Evolutionary conservation across 2,888 invertebrate species (phyloP).

Genomic region (Yponomeuta plumbellus): DNA sequence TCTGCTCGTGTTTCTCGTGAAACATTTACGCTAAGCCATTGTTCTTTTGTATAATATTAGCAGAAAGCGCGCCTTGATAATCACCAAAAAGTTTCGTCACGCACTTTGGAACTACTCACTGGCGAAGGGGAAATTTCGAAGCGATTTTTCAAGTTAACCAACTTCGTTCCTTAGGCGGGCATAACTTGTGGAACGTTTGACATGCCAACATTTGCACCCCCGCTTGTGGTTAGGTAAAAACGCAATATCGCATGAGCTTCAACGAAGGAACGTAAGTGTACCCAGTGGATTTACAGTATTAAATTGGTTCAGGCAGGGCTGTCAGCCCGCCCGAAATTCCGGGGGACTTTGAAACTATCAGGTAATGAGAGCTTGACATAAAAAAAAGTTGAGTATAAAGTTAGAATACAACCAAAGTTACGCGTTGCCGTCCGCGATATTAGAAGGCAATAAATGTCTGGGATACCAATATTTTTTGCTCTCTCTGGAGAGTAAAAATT

Average conservation of each 20-base stretch:
- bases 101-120: not conserved
- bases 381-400: not conserved
- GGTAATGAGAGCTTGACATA: conserved; percentile 8
- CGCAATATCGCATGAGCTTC: conserved; percentile 71
- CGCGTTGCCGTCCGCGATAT: not conserved
- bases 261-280: conserved; percentile 63
- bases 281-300: conserved; percentile 71
- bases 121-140: not conserved
- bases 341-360: conserved; percentile 5
- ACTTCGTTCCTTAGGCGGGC: not conserved
- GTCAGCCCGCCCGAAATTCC: conserved; percentile 33
- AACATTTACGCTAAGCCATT: not conserved
- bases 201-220: conserved; percentile 16
- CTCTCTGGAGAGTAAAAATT: not conserved
- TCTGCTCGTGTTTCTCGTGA: too few relatives aligned
- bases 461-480: not conserved
- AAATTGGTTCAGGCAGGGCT: conserved; percentile 67
- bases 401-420: not conserved
- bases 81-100: not conserved
- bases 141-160: not conserved
- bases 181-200: conserved; percentile 3
- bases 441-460: not conserved
- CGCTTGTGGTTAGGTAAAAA: conserved; percentile 37
- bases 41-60: not conserved
- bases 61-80: not conserved